These are phyloP conservation scores for Chirona hameri DNA, from an alignment of 2,888 invertebrate genomes.

Conservation along the genomic window DNA sequence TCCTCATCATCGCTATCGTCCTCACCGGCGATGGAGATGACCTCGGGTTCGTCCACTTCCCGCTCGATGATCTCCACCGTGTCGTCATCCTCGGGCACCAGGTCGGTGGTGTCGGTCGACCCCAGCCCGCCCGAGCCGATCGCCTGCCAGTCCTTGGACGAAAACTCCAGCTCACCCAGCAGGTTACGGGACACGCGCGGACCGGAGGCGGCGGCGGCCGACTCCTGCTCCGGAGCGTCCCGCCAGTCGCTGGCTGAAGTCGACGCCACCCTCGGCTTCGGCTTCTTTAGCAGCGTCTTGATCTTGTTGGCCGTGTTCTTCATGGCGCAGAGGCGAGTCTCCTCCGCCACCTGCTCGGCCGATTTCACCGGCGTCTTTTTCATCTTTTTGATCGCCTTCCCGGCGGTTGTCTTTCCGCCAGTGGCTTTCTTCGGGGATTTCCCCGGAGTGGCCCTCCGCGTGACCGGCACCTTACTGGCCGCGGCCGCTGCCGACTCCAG, in stretches of 20 bases:
- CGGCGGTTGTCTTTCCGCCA: background rate
- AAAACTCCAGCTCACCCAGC: background rate
- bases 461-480: background rate
- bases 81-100: background rate
- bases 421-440: background rate
- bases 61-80: slow-evolving; percentile 3
- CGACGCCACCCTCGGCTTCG: background rate
- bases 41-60: background rate
- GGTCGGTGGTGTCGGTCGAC: background rate
- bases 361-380: background rate
- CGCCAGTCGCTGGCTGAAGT: background rate
- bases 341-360: background rate
- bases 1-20: background rate
- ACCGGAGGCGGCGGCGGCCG: background rate
- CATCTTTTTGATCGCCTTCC: background rate
- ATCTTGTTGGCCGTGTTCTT: background rate
- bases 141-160: slow-evolving; percentile 9
- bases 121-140: background rate
- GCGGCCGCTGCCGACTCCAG: background rate
- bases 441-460: background rate
- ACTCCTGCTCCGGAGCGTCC: background rate
- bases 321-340: background rate
- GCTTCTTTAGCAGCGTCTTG: background rate
- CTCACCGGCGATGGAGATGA: background rate
- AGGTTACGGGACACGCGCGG: background rate